Base-by-base conservation (phyloP, 2,888 invertebrate species). In the Diabrotica balteata region DNA sequence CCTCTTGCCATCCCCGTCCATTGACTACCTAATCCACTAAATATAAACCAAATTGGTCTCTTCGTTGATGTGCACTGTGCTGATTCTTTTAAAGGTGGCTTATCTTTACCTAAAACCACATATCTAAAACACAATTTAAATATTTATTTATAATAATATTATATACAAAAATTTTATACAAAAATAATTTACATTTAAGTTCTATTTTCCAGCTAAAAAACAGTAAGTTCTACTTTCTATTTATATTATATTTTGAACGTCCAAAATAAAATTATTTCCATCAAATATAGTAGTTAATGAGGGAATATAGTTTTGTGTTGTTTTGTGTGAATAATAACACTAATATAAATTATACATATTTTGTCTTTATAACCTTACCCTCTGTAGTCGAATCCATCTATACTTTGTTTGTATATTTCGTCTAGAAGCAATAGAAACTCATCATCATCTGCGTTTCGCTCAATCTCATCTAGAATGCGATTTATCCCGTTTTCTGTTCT, bases 401-500 rank as follows among this genome's bases (percentile, higher is more conserved):
- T 88, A 75, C 90, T 88, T 58, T 85, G 85, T 45, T 87, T 85
- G 80, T 91, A 90, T 65, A 93, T 87, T 77, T 89, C 88, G 78
- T 91, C 90, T 59, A 96, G 83, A 63, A 95, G 84, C 55, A 90
- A 88, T 78, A 91, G 85, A 78, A 93, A 89, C 77, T 91, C 91
- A 70, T 88, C 87, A 79, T 93, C 91, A 60, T 85, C 84, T 49
- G 84, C 81, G 77, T 90, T 85, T 70, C 84, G 83, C 59, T 87
- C 87, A 8, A 88, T 89, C 73, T 87, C 87, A 64, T 87, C 84
- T 57, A 94, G 85, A 76, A 93, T 81, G 61, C 79, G 79, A 69
- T 87, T 85, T 44, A 91, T 91, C 9, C 92, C 92, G 59, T 88
- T 90, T 80, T 91, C 90, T 4, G 94, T 95, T 77, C 97, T 89